phyloP scores from a whole-genome alignment of 1,140 invertebrate genomes.

The Arctopsyche grandis region DNA sequence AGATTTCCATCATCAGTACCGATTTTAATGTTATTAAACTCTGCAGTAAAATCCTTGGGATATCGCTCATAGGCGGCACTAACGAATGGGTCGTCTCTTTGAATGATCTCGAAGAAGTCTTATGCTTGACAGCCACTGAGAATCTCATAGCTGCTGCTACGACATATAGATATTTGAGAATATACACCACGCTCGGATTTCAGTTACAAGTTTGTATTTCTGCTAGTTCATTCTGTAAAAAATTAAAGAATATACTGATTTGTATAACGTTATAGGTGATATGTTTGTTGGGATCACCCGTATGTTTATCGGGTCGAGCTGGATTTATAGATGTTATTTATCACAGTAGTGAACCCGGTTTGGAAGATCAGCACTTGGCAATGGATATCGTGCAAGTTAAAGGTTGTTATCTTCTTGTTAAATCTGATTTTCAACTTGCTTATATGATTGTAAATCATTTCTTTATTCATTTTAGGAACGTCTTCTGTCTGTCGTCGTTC shows the following conservation, averaged over 20 bases:
- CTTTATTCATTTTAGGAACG: constrained; percentile 24
- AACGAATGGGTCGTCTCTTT: constrained; percentile 90
- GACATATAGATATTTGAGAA: constrained; percentile 74
- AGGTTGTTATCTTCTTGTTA: too few species aligned
- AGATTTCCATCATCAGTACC: constrained; percentile 49
- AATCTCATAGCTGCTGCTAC: constrained; percentile 85
- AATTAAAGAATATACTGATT: background rate
- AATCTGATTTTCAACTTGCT: background rate
- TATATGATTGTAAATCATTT: background rate
- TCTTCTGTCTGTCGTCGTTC: constrained; percentile 25
- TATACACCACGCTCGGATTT: constrained; percentile 87
- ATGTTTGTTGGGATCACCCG: constrained; percentile 76
- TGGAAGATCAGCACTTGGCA: constrained; percentile 69
- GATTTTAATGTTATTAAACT: constrained; percentile 29
- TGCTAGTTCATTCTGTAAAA: background rate
- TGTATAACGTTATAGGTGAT: constrained; percentile 65
- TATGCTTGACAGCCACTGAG: constrained; percentile 77
- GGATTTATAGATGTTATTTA: constrained; percentile 81
- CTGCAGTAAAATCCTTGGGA: constrained; percentile 77
- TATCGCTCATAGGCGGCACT: constrained; percentile 80
- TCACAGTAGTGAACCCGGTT: constrained; percentile 70
- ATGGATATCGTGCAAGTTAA: constrained; percentile 64
- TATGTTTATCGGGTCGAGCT: constrained; percentile 75
- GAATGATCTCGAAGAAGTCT: constrained; percentile 79
- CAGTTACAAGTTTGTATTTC: constrained; percentile 74